Percentiles rank a stretch among this genome's conserved stretches.
These are phyloP conservation scores for Athene noctua DNA, from an alignment of 2,113 vertebrate species.

Conservation along the genomic window DNA sequence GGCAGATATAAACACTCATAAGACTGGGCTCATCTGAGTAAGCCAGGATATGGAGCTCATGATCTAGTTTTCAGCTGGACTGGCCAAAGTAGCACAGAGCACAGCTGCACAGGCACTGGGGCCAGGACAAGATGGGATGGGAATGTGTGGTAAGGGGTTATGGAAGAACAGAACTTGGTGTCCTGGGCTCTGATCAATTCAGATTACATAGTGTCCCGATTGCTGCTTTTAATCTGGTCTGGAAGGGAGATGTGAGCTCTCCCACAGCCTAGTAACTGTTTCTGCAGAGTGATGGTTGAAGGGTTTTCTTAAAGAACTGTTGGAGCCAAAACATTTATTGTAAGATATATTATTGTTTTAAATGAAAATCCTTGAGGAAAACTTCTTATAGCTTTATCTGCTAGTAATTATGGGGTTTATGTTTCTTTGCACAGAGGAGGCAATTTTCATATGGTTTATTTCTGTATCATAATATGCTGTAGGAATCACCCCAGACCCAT, in stretches of 20 bases:
- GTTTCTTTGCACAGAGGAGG: background rate
- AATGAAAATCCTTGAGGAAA: background rate
- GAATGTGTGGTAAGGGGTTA: background rate
- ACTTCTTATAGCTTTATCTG: background rate
- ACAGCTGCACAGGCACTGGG: background rate
- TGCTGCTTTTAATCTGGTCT: background rate
- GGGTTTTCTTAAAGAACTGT: background rate
- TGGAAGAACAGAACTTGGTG: background rate
- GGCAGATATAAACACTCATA: background rate
- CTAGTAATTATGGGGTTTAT: background rate
- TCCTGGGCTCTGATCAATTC: background rate
- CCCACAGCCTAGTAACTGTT: background rate
- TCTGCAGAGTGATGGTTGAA: background rate
- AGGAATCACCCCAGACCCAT: background rate
- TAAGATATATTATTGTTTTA: background rate
- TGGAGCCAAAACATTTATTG: background rate
- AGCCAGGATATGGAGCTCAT: background rate
- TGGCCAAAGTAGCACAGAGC: background rate
- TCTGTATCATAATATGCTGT: background rate
- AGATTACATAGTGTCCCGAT: rapidly evolving
- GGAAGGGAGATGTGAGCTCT: background rate
- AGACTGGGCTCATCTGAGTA: background rate
- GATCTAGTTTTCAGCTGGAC: background rate
- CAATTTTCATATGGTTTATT: background rate
- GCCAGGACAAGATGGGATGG: background rate